phyloP scores from a whole-genome alignment of 2,888 invertebrate genomes.

The Callyntrura guangdongensis region DNA sequence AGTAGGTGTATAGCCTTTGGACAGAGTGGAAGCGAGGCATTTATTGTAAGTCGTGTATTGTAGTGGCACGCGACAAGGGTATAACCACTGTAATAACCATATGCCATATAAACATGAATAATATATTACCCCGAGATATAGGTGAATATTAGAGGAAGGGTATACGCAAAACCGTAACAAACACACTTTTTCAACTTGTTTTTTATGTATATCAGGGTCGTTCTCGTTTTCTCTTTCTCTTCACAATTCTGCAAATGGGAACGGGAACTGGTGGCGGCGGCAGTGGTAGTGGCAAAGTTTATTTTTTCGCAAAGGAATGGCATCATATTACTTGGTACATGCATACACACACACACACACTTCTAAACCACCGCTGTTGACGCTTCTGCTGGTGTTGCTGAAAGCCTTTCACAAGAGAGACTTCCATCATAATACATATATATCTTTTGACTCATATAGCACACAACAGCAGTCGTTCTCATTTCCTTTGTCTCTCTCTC shows the following conservation, averaged over 20 bases:
- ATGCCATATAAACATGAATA: constrained; percentile 61
- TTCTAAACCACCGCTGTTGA: constrained; percentile 33
- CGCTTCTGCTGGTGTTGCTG: constrained; percentile 45
- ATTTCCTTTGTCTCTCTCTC: constrained; percentile 39
- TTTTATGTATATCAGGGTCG: constrained; percentile 58
- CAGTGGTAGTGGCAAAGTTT: constrained; percentile 19
- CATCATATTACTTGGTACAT: constrained; percentile 55
- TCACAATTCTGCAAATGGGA: constrained; percentile 65
- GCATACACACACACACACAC: background rate
- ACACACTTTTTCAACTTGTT: background rate
- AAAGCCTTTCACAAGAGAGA: constrained; percentile 59
- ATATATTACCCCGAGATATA: constrained; percentile 42
- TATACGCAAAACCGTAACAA: constrained; percentile 18
- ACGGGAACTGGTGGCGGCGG: constrained; percentile 37
- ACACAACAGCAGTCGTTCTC: constrained; percentile 58
- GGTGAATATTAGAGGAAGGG: constrained; percentile 2
- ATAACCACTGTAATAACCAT: constrained; percentile 65
- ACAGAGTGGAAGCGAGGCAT: constrained; percentile 40
- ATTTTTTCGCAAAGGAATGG: constrained; percentile 68
- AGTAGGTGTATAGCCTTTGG: constrained; percentile 41
- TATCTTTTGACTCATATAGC: constrained; percentile 53
- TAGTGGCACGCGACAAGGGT: constrained; percentile 77
- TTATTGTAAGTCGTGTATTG: constrained; percentile 47
- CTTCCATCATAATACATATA: constrained; percentile 64
- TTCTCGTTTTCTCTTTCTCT: constrained; percentile 35